Evolutionary conservation across 2,888 invertebrate species (phyloP), one percentile per base, ranked within the genome.

Genomic region (Drosophila robusta): DNA sequence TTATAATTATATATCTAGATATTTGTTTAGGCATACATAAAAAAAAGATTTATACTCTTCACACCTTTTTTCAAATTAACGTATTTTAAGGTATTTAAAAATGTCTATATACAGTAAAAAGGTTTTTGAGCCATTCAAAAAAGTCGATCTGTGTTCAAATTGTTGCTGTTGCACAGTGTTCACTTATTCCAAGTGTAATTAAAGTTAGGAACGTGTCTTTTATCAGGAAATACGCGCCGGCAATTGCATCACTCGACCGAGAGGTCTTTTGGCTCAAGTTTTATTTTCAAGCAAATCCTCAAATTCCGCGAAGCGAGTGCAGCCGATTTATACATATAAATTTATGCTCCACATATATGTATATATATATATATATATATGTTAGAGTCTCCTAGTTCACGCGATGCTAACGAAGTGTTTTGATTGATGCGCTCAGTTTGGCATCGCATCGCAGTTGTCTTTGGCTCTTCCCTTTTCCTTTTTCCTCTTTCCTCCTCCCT

Each of bases 391-490:
- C 3, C 2, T 9, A 68, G 81, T 84, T 84, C 83, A 87, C 83
- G 83, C 83, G 81, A 83, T 84, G 71, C 83, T 83, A 84, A 87
- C 85, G 63, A 87, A 76, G 87, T 69, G 49, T 60, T 60, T 51
- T 70, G 85, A 87, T 80, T 72, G 84, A 80, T 76, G 55, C 62
- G 50, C 55, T 51, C 72, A 72, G 51, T 26, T 45, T 45, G 44
- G 44, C 44, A 12, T 4, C 32, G 32, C 32, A 32, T 26, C 26
- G 26, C 26, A 26, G 1, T 0, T 6, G 24, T 18, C 18, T 18
- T 18, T 18, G 18, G 22, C 22, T 0, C 3, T 3, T 1, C 4
- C 22, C 22, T 22, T 3, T 3, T 22, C 7, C 26, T 26, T 26
- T 26, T 5, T 6, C 26, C 29, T 29, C 8, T 26, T 26, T 0